A percentile compares a stretch with the other conserved stretches of the same genome.
Evolutionary conservation across 2,888 invertebrate species (phyloP).

Genomic region (Anthrax anthrax): DNA sequence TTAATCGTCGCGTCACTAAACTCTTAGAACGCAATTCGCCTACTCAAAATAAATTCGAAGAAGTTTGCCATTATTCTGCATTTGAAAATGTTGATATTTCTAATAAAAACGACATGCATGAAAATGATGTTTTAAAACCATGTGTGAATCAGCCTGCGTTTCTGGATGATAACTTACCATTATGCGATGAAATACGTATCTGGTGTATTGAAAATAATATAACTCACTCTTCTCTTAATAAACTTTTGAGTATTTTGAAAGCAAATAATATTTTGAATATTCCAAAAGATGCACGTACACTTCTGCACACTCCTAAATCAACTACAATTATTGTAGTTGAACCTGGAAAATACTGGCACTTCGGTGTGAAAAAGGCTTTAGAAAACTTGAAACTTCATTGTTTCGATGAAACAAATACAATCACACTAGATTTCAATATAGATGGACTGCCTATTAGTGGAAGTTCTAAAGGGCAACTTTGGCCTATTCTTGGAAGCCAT

Average conservation of each 20-base stretch:
- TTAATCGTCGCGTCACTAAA: too few species aligned
- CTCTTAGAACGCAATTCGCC: too few species aligned
- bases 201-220: background rate
- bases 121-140: too few species aligned
- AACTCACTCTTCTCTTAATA: background rate
- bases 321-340: background rate
- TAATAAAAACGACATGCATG: too few species aligned
- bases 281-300: background rate
- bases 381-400: background rate
- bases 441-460: conserved; percentile 2
- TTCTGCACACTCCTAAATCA: background rate
- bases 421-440: conserved; percentile 2
- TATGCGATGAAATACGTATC: background rate
- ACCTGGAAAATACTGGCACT: conserved; percentile 2
- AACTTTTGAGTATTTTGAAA: background rate
- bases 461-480: conserved; percentile 3
- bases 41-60: too few species aligned
- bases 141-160: too few species aligned
- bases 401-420: background rate
- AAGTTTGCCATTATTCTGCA: too few species aligned
- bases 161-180: too few species aligned
- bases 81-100: too few species aligned
- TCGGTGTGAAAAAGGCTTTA: background rate
- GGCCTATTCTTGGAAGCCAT: conserved; percentile 1
- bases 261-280: background rate